Evolutionary conservation across 1,140 invertebrate genomes (phyloP).

Genomic region (Littorina saxatilis): DNA sequence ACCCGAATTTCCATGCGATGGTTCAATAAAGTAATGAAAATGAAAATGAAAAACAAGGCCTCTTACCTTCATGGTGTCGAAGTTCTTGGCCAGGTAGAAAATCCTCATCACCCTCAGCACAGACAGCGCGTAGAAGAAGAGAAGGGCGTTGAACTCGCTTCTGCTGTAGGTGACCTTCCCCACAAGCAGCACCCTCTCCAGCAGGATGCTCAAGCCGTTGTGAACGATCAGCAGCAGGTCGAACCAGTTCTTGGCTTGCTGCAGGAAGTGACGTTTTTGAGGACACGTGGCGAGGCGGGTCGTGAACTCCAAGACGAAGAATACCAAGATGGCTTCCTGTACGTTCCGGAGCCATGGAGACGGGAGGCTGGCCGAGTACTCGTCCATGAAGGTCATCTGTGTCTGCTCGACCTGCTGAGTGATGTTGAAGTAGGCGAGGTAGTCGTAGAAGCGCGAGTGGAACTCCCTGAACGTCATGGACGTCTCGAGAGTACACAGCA

Average conservation of each 20-base stretch:
- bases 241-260: slow-evolving; percentile 39
- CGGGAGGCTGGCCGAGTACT: not conserved
- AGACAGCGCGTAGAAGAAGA: too few relatives aligned
- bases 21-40: too few relatives aligned
- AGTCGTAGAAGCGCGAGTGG: not conserved
- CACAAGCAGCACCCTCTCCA: too few relatives aligned
- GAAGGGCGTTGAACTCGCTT: too few relatives aligned
- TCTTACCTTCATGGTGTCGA: too few relatives aligned
- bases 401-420: not conserved
- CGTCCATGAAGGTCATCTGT: not conserved
- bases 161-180: not conserved
- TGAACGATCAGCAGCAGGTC: not conserved
- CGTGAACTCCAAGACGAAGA: slow-evolving; percentile 71
- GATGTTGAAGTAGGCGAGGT: not conserved
- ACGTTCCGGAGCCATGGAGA: not conserved
- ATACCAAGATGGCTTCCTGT: slow-evolving; percentile 72
- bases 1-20: too few relatives aligned
- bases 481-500: slow-evolving; percentile 6
- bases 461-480: not conserved
- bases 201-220: not conserved
- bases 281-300: slow-evolving; percentile 56
- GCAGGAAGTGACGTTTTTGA: slow-evolving; percentile 88
- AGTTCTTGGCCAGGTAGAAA: too few relatives aligned
- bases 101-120: slow-evolving; percentile 76
- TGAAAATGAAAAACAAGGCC: too few relatives aligned